Evolutionary conservation across 2,888 invertebrate genomes (phyloP).

Genomic region (Parnassius glacialis): DNA sequence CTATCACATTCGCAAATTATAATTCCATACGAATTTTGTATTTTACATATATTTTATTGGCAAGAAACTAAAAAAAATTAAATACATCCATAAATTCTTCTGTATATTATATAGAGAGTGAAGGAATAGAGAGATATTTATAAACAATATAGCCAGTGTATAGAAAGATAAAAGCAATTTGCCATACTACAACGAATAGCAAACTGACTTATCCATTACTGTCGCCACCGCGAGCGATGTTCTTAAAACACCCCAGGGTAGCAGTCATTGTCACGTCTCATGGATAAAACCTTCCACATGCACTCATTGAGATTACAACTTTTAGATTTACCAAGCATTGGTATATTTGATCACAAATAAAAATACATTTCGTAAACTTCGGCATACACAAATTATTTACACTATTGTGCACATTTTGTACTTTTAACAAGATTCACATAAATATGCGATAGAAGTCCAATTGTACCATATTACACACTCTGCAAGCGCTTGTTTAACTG

Average conservation of each 20-base stretch:
- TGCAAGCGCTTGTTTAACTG: slow-evolving; percentile 50
- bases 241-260: slow-evolving; percentile 71
- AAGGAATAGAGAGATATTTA: slow-evolving; percentile 66
- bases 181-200: slow-evolving; percentile 74
- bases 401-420: slow-evolving; percentile 75
- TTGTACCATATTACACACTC: slow-evolving; percentile 68
- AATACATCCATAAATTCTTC: slow-evolving; percentile 61
- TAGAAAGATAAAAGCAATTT: slow-evolving; percentile 62
- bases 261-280: slow-evolving; percentile 51
- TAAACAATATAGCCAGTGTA: slow-evolving; percentile 50
- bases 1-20: slow-evolving; percentile 71
- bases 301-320: slow-evolving; percentile 77
- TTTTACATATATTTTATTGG: slow-evolving; percentile 75
- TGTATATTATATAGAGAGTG: slow-evolving; percentile 72
- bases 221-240: slow-evolving; percentile 65
- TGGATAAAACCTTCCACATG: slow-evolving; percentile 54
- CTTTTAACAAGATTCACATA: slow-evolving; percentile 73
- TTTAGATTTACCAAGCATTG: slow-evolving; percentile 59
- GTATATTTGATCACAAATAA: slow-evolving; percentile 48
- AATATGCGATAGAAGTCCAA: slow-evolving; percentile 67
- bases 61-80: slow-evolving; percentile 70
- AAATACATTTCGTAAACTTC: slow-evolving; percentile 46
- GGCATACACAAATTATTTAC: slow-evolving; percentile 73
- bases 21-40: slow-evolving; percentile 57
- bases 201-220: slow-evolving; percentile 51